These are phyloP conservation scores for Oncorhynchus clarkii DNA, from an alignment of 2,113 vertebrate genomes.

Conservation along the genomic window DNA sequence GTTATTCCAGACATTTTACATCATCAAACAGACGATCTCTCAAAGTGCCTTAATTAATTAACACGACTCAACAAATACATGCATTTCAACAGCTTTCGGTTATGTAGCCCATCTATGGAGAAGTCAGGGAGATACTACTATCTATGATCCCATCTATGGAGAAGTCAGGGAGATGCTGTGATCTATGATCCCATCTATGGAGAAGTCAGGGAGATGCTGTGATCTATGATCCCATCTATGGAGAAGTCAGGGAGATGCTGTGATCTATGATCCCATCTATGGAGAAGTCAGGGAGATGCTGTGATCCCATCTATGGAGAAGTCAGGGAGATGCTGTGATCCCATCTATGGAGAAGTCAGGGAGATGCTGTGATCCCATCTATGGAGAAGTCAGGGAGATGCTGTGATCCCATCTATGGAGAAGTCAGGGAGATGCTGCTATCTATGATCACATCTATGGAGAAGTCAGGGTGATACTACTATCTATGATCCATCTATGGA, in stretches of 20 bases:
- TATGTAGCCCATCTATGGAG: not conserved
- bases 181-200: not conserved
- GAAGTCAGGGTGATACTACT: too few species aligned
- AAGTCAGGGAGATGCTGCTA: constrained; percentile 50
- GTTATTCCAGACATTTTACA: not conserved
- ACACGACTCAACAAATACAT: not conserved
- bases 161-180: not conserved
- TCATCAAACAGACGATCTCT: not conserved
- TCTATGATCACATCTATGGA: too few species aligned
- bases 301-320: too few species aligned
- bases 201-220: not conserved
- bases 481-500: too few species aligned
- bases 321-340: too few species aligned
- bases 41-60: not conserved
- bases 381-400: not conserved
- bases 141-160: not conserved
- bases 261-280: not conserved
- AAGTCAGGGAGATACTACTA: not conserved
- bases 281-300: not conserved
- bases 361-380: not conserved
- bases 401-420: constrained; percentile 39
- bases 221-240: too few species aligned
- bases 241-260: too few species aligned
- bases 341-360: too few species aligned
- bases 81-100: not conserved